Evolutionary conservation across 1,140 invertebrate genomes (phyloP).

Genomic region (Rhagoletis pomonella): DNA sequence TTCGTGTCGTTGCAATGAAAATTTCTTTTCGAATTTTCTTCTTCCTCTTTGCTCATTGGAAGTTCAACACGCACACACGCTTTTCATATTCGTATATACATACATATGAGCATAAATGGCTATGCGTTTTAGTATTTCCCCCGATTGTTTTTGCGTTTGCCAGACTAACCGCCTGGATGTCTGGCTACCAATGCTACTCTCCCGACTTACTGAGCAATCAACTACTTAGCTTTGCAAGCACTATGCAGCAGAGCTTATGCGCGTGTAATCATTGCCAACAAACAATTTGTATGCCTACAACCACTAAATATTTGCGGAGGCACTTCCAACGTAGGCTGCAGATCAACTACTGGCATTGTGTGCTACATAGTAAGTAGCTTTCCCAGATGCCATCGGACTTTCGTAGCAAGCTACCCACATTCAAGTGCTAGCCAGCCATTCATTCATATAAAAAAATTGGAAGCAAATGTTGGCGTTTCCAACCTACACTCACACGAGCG

Average conservation of each 20-base stretch:
- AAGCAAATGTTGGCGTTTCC: constrained; percentile 3
- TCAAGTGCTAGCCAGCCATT: neutral
- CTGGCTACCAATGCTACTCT: neutral
- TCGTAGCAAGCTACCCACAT: neutral
- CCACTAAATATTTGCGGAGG: neutral
- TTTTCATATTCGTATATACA: neutral
- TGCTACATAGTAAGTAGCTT: neutral
- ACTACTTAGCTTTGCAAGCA: neutral
- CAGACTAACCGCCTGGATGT: constrained; percentile 26
- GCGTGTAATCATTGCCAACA: too few relatives aligned
- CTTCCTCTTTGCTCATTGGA: constrained; percentile 52
- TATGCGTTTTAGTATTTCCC: neutral
- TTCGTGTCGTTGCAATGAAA: constrained; percentile 65
- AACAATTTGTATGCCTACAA: neutral
- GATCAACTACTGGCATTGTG: too few relatives aligned
- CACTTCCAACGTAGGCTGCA: neutral
- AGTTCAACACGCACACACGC: constrained; percentile 12
- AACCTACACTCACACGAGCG: constrained; percentile 19
- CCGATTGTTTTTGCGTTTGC: neutral
- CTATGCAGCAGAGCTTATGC: neutral
- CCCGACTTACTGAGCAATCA: neutral
- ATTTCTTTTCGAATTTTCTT: constrained; percentile 53
- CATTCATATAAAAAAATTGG: constrained; percentile 34
- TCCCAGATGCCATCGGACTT: neutral
- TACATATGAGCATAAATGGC: neutral